Conservation (phyloP, 2,888 invertebrate species). For the Junonia oenone region DNA sequence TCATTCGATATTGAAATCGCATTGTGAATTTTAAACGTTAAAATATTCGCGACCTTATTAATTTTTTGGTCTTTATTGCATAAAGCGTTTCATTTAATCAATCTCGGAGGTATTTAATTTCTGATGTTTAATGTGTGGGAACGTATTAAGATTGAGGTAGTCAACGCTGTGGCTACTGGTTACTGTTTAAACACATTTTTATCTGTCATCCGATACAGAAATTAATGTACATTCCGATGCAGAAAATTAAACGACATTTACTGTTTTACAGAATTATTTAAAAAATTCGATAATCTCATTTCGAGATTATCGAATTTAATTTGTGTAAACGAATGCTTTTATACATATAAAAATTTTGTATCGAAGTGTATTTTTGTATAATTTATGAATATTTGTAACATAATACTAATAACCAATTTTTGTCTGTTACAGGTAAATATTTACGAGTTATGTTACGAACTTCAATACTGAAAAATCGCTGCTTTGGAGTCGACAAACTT, state of each 20-base stretch:
- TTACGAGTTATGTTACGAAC: too few relatives aligned
- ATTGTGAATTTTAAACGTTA: slow-evolving; percentile 3
- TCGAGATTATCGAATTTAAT: not conserved
- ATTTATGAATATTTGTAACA: not conserved
- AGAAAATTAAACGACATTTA: not conserved
- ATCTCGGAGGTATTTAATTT: not conserved
- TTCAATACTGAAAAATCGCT: too few relatives aligned
- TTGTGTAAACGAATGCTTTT: too few relatives aligned
- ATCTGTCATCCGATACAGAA: not conserved
- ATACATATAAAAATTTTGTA: too few relatives aligned
- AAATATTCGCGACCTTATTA: not conserved
- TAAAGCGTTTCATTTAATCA: not conserved
- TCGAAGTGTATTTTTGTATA: too few relatives aligned
- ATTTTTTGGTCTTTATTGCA: not conserved
- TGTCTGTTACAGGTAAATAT: slow-evolving; percentile 10
- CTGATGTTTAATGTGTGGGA: not conserved
- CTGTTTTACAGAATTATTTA: not conserved
- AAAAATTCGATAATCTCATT: not conserved
- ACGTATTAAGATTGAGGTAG: not conserved
- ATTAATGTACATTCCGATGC: not conserved
- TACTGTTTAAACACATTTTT: not conserved
- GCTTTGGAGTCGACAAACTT: too few relatives aligned
- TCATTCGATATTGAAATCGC: slow-evolving; percentile 11
- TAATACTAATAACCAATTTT: slow-evolving; percentile 1
- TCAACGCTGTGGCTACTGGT: not conserved